Conservation (phyloP, 2,797 vertebrate genomes). For the Catamblyrhynchus diadema region DNA sequence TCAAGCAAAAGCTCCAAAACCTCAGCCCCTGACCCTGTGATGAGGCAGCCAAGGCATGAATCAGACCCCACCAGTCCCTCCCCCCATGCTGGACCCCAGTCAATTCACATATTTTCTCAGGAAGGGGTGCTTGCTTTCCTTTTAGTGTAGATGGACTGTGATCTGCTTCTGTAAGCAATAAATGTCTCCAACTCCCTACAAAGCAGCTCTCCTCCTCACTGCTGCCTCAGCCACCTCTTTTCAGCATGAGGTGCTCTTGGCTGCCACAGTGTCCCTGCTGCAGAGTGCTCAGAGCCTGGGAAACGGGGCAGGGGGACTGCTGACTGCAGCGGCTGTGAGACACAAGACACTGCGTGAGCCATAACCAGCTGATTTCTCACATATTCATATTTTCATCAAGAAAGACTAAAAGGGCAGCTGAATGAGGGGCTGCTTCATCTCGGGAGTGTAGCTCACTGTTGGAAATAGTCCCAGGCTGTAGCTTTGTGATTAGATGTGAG, state of each 20-base stretch:
- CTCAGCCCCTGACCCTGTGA: not conserved
- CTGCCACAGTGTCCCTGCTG: not conserved
- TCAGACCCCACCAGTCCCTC: not conserved
- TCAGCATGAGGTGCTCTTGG: not conserved
- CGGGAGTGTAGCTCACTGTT: not conserved
- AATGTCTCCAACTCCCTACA: not conserved
- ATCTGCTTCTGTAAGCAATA: conserved; percentile 53
- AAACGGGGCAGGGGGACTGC: rapidly evolving
- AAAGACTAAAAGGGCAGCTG: not conserved
- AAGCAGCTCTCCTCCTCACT: not conserved
- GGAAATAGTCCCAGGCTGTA: conserved; percentile 14
- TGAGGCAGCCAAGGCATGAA: conserved; percentile 50
- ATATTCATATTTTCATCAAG: not conserved
- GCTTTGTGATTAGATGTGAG: not conserved
- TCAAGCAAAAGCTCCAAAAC: conserved; percentile 28
- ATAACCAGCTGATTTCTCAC: not conserved
- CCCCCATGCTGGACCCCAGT: not conserved
- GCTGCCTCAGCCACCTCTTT: not conserved
- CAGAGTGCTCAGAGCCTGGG: not conserved
- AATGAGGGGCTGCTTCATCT: not conserved
- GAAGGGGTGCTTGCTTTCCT: conserved; percentile 29
- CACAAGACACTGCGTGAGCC: not conserved
- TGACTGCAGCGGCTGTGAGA: not conserved
- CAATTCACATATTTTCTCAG: conserved; percentile 42
- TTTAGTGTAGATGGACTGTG: not conserved